Conservation (phyloP, 2,888 invertebrate species). For the Drosophila parthenogenetica region DNA sequence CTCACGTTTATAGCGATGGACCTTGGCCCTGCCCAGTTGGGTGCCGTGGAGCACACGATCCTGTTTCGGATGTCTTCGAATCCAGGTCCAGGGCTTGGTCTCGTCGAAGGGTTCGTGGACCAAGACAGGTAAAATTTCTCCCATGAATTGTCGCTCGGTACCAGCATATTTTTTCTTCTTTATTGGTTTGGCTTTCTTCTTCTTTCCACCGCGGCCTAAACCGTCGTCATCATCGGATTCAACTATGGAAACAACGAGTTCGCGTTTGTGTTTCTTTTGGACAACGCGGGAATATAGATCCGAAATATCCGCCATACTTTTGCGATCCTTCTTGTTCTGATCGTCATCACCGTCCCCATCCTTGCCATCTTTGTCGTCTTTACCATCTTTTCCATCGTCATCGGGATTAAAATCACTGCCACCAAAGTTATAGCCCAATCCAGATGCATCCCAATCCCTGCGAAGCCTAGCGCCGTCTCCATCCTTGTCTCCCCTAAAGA, state of each 20-base stretch:
- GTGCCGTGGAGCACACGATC: slow-evolving; percentile 14
- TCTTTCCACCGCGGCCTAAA: too few species aligned
- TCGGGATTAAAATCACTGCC: neutral
- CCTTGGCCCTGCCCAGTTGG: slow-evolving; percentile 4
- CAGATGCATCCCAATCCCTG: slow-evolving; percentile 1
- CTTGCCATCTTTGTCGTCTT: neutral
- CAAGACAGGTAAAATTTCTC: slow-evolving; percentile 31
- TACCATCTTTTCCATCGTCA: neutral
- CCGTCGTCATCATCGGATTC: neutral
- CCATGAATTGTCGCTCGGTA: slow-evolving; percentile 6
- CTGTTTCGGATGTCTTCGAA: slow-evolving; percentile 43
- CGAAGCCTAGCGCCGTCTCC: slow-evolving; percentile 8
- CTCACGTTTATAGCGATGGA: slow-evolving; percentile 21
- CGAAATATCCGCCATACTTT: slow-evolving; percentile 23
- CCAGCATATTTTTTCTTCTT: slow-evolving; percentile 12
- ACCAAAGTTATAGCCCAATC: slow-evolving; percentile 9
- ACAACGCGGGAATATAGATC: slow-evolving; percentile 33
- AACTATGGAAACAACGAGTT: neutral
- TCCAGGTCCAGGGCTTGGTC: slow-evolving; percentile 49
- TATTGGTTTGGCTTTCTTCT: neutral
- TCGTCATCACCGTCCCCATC: neutral
- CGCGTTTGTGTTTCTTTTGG: slow-evolving; percentile 7
- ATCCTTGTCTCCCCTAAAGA: slow-evolving; percentile 17
- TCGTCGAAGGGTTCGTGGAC: slow-evolving; percentile 43
- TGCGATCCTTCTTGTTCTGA: neutral